Evolutionary conservation across 2,888 invertebrate genomes (phyloP), one percentile per base, ranked within the genome.

Genomic region (Eumacrocentrus americanus): DNA sequence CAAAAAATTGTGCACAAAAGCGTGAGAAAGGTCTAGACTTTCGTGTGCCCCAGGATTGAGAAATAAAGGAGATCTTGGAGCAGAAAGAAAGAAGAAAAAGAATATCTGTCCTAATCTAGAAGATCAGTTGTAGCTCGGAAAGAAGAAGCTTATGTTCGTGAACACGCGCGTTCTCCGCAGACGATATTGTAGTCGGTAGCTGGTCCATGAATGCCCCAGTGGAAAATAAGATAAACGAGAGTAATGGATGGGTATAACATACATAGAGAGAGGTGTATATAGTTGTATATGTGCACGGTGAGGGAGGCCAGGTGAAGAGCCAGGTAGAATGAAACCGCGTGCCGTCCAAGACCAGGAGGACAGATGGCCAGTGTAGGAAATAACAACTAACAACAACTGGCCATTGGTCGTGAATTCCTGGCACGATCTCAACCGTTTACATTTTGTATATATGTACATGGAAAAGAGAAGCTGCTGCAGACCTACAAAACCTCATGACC

Each of bases 211-310:
- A 58, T 58, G 44, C 52, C 35, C 11, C 16, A 16, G 40, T 40
- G 34, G 50, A 58, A 58, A 58, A 58, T 58, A 58, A 58, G 58
- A 52, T 58, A 58, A 58, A 58, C 50, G 50, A 58, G 48, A 51
- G 58, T 58, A 58, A 58, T 58, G 50, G 58, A 58, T 48, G 57
- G 25, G 25, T 44, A 50, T 40, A 35, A 23, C n/a, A 20, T 25
- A 12, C 14, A 23, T 18, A 9, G 51, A 23, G n/a, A 23, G 48
- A 23, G 12, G 12, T 4, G 16, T 6, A 7, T 12, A 47, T 23
- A 23, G 35, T 29, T 14, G 20, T 34, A n/a, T 14, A 14, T 25
- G 23, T n/a, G 25, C 18, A 25, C 29, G 11, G 22, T 9, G 44
- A 9, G 22, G 34, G 38, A 22, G 46, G 35, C 58, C 58, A 58